Evolutionary conservation across 2,888 invertebrate species (phyloP), one percentile per base, ranked within the genome.

Genomic region (Lamellibrachia satsuma): DNA sequence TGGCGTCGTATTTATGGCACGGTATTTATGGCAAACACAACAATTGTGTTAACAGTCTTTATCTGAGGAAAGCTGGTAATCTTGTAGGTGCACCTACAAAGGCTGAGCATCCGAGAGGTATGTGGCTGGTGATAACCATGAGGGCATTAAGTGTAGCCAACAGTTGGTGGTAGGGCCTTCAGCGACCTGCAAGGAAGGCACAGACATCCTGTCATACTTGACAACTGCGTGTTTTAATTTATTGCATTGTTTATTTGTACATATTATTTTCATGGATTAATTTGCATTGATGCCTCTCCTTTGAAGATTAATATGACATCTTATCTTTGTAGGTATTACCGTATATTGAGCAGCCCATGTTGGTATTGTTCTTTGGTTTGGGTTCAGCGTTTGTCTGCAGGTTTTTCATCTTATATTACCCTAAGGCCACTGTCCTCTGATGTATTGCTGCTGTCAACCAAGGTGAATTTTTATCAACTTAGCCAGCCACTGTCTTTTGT

Each of bases 221-320:
- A 15, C 11, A 75, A n/a, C 22, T 6, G 75, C 15, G n/a, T 15
- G 4, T 75, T 75, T 75, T 6, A 75, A 22, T 75, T 75, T 22
- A 75, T 22, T 39, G 39, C 15, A 75, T 22, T 75, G n/a, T 75
- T 75, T 75, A 15, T 15, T 75, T 6, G n/a, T 75, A 75, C 39
- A 75, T 75, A 75, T 75, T 75, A 75, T 75, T 75, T 75, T 75
- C 75, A 75, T 75, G 75, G 75, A 75, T 75, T 75, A 75, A 75
- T 75, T 75, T 6, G 75, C 75, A 75, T 6, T 75, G 75, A 75
- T 75, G 75, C 6, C 3, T 15, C 15, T 75, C 22, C 57, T 11
- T 75, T 75, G 4, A 6, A 75, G 22, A 75, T 75, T 22, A 15
- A 75, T 15, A 75, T 75, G 22, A 60, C 15, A 6, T 75, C 9